Evolutionary conservation across 2,888 invertebrate genomes (phyloP), one percentile per base, ranked within the genome.

Genomic region (Stenchaetothrips biformis): DNA sequence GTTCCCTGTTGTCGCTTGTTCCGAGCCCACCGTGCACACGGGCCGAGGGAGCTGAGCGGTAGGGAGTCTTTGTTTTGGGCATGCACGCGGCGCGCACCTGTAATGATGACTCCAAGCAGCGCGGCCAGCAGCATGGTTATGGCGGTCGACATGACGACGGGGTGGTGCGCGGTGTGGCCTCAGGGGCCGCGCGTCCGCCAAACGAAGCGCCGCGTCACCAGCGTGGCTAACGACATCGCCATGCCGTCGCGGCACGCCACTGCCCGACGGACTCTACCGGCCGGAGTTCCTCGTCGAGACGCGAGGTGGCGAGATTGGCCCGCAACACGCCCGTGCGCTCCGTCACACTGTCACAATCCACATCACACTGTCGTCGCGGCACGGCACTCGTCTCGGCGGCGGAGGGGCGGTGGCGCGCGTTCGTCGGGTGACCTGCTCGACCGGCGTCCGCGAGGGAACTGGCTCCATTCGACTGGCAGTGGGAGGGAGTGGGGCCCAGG

Each of bases 401-500:
- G 67, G 67, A 21, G 67, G 67, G 67, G 67, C 25, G 67, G 67
- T 7, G 21, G 25, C 25, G 25, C 59, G 53, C 53, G 59, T 59
- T 9, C 37, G 37, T 37, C 67, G 25, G 6, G 11, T 7, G 67
- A 25, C 67, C 67, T 21, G 67, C 67, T 11, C 67, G 67, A 8
- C 67, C 67, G 67, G 67, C 67, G 67, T 74, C 67, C 67, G 67
- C 21, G 67, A 74, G 67, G 21, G 21, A 74, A 74, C 67, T 74
- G 67, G 25, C 67, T 74, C 67, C 67, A 74, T 74, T 74, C 25
- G 67, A 25, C 67, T 6, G 59, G 59, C 13, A 18, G 59, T 18
- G 18, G 59, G 4, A 8, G 49, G 49, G 53, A 53, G 9, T 16
- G 59, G 18, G 59, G 53, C 8, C 53, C 53, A 49, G 49, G 53